These are phyloP conservation scores for Anticlea derivata DNA, from an alignment of 2,888 invertebrate genomes.

Conservation along the genomic window DNA sequence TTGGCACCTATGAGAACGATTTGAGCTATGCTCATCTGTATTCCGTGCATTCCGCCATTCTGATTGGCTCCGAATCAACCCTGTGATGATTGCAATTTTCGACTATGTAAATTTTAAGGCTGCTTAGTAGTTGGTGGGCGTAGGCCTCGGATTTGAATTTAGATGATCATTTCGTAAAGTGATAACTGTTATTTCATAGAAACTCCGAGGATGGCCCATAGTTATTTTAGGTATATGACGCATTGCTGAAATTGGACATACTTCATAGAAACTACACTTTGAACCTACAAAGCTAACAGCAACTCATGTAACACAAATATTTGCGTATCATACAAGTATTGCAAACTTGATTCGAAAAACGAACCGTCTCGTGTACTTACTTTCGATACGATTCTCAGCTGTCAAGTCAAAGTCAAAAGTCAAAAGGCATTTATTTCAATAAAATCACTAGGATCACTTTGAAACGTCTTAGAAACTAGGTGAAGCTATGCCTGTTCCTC, in stretches of 20 bases:
- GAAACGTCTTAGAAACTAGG: no score
- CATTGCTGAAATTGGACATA: neutral
- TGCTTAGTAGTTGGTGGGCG: constrained; percentile 10
- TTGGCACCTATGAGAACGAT: constrained; percentile 47
- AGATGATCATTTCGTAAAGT: constrained; percentile 2
- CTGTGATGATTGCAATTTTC: constrained; percentile 54
- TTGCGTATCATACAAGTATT: constrained; percentile 2
- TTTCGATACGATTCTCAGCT: no score
- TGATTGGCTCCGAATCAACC: constrained; percentile 53
- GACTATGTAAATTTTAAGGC: constrained; percentile 28
- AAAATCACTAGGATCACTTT: no score
- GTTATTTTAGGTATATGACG: neutral
- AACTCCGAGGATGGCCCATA: neutral
- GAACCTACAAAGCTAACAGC: neutral
- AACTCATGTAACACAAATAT: constrained; percentile 2
- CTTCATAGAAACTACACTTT: neutral
- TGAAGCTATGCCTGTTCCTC: no score
- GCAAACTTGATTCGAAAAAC: no score
- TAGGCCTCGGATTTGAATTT: constrained; percentile 8
- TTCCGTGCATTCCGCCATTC: constrained; percentile 56
- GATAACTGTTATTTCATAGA: neutral
- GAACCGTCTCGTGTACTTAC: no score
- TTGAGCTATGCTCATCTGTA: constrained; percentile 53
- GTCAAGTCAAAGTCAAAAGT: no score
- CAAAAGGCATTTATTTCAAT: no score